Base-by-base conservation (phyloP, 1,140 invertebrate species). In the Drosophila guanche region DNA sequence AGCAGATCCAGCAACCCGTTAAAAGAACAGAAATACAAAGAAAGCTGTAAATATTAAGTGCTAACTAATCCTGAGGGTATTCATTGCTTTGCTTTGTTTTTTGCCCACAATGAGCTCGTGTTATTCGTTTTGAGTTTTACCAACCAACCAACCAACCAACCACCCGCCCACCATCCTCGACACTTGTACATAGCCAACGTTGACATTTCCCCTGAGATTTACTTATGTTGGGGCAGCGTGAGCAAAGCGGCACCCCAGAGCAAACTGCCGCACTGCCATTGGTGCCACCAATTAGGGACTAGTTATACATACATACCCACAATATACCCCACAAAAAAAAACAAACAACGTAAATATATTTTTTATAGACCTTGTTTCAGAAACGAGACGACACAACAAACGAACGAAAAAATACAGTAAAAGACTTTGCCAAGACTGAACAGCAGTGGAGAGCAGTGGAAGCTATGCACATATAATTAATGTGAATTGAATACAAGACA, bases 371-470 rank as follows among this genome's bases (percentile, higher is more conserved):
- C 66, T 74, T 86, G 77, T 74, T 86, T 73, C 33, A 4, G 1
- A 37, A 12, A 37, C 33, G 33, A 37, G 33, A 12, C 33, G 33
- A 12, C 12, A 37, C 33, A 37, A 37, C 33, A 37, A 37, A 79
- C 65, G 59, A 71, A 51, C 40, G 22, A 77, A 46, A 59, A 10
- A 74, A 54, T 43, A 48, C 45, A 72, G 37, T 27, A 47, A 55
- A 58, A 86, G 81, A 86, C 83, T 86, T 81, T 88, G 81, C 71
- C 81, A 86, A 86, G 81, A 86, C 81, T 86, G 81, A 86, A 56
- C 83, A 86, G 80, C 76, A 79, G 80, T 73, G 70, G 60, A 66
- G 73, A 85, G 60, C 58, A 85, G 60, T 71, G 81, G 55, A 58
- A 52, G 33, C 12, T 33, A 33, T 10, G 12, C 4, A 37, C 10